Evolutionary conservation across 1,140 invertebrate genomes (phyloP), one percentile per base, ranked within the genome.

Genomic region (Lepidurus couesii): DNA sequence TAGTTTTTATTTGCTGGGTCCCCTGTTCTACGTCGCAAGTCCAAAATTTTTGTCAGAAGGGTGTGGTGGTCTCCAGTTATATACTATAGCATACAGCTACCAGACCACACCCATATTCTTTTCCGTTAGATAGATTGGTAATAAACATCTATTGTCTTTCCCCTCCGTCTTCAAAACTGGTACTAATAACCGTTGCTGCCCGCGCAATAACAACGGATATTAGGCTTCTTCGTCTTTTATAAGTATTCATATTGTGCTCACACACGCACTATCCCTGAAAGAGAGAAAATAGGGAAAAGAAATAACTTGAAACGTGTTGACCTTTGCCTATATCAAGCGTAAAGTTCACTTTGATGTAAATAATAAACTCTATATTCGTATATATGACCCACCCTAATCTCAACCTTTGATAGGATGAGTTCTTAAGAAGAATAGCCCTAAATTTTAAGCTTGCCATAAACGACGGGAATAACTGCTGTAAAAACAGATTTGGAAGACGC

Each of bases 41-140:
- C 5, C 53, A 9, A 0, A 21, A 65, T 21, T 65, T 65, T 65
- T 65, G 53, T 65, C 53, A 9, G 53, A 65, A 65, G 53, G 53
- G 53, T 65, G 53, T 65, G 53, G 53, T 21, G 53, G 53, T 65
- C 21, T 65, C n/a, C 53, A 65, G 53, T 65, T 65, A 34, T 34
- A 34, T 9, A 65, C 53, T 65, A 7, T 65, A 65, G n/a, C 53
- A 65, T n/a, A 65, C 34, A 34, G 34, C 5, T 13, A 65, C 53
- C 53, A 65, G 9, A 13, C 53, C 53, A 65, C 53, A 65, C 53
- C 53, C 53, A n/a, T 65, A 65, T 65, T 65, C n/a, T 65, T 21
- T 65, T 21, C 53, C 53, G 7, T 65, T 65, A 65, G 53, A 65
- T 13, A 21, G 16, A 65, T 65, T 65, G 53, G 53, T 65, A 65